These are phyloP conservation scores for Chrysolina americana DNA, from an alignment of 2,888 invertebrate species.

Conservation along the genomic window DNA sequence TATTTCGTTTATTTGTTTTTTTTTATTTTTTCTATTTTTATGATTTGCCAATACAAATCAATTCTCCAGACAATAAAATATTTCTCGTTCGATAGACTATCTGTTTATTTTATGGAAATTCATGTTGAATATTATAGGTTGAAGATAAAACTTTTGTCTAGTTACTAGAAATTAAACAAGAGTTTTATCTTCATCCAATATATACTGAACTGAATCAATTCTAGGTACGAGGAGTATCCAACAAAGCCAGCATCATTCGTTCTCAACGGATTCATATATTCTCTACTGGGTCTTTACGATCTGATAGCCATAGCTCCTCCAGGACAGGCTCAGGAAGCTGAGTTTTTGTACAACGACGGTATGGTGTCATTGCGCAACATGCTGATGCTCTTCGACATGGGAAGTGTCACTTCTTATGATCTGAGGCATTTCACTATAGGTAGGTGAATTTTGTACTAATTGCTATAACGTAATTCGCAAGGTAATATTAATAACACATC, in stretches of 20 bases:
- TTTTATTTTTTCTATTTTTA: too few relatives aligned
- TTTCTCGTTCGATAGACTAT: too few relatives aligned
- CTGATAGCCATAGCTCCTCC: slow-evolving; percentile 85
- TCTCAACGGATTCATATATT: slow-evolving; percentile 98
- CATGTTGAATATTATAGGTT: too few relatives aligned
- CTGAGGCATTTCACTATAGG: slow-evolving; percentile 92
- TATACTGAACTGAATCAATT: too few relatives aligned
- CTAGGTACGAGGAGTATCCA: slow-evolving; percentile 89
- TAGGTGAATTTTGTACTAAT: background rate
- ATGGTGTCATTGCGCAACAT: slow-evolving; percentile 89
- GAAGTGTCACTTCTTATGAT: slow-evolving; percentile 96
- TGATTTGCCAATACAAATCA: too few relatives aligned
- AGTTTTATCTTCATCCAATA: too few relatives aligned
- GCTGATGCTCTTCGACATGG: slow-evolving; percentile 93
- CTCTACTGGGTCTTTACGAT: slow-evolving; percentile 95
- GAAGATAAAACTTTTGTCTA: too few relatives aligned
- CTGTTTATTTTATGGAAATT: too few relatives aligned
- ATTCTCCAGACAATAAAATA: too few relatives aligned
- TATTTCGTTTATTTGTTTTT: too few relatives aligned
- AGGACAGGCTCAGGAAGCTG: slow-evolving; percentile 79
- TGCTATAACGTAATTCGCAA: background rate
- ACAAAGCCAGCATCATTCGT: slow-evolving; percentile 96
- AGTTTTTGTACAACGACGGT: slow-evolving; percentile 85
- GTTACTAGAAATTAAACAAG: too few relatives aligned
- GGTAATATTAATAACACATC: too few relatives aligned